phyloP scores from a whole-genome alignment of 2,113 vertebrate genomes.

The Neolamprologus caudopunctatus region DNA sequence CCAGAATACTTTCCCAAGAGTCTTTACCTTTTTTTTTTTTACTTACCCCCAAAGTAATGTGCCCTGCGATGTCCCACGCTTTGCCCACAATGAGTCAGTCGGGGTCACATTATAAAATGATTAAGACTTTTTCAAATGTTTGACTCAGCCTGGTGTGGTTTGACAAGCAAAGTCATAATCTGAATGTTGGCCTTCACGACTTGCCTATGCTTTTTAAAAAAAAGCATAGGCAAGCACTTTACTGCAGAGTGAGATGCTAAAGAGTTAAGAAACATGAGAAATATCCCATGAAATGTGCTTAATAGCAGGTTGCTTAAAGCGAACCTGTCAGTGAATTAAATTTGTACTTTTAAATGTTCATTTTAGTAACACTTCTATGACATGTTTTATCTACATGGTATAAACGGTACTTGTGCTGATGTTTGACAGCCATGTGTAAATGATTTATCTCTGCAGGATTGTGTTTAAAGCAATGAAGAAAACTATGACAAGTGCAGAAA shows the following conservation, averaged over 20 bases:
- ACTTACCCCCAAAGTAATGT: background rate
- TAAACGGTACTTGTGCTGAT: background rate
- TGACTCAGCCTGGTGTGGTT: background rate
- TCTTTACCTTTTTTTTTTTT: background rate
- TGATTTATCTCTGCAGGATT: background rate
- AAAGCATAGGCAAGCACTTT: background rate
- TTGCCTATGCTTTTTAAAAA: background rate
- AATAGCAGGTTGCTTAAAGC: background rate
- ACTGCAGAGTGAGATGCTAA: background rate
- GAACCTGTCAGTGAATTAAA: background rate
- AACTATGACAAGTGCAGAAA: background rate
- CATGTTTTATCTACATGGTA: background rate
- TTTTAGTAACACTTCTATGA: background rate
- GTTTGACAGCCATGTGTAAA: background rate
- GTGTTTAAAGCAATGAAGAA: background rate
- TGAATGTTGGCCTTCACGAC: background rate
- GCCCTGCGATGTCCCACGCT: background rate
- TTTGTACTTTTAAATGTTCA: background rate
- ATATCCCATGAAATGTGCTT: background rate
- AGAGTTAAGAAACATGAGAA: background rate
- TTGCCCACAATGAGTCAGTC: background rate
- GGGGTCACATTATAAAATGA: background rate
- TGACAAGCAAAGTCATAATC: background rate
- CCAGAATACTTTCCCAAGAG: background rate
- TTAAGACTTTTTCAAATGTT: background rate